These are phyloP conservation scores for Xanthostigma xanthostigma DNA, from an alignment of 2,888 invertebrate species.

Conservation along the genomic window DNA sequence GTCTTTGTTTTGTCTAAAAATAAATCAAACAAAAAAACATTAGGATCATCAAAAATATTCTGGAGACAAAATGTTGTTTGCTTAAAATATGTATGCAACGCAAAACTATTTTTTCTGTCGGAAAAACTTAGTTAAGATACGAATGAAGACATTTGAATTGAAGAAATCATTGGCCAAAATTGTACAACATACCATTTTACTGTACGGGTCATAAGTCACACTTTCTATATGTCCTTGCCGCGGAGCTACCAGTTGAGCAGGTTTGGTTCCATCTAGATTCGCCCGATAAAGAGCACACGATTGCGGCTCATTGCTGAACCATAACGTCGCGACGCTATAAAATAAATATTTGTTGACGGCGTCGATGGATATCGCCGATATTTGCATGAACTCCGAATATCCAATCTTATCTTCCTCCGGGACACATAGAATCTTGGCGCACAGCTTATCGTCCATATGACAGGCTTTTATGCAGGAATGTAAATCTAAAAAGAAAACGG, in stretches of 20 bases:
- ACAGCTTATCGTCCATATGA: slow-evolving; percentile 34
- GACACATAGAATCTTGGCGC: slow-evolving; percentile 37
- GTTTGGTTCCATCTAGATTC: slow-evolving; percentile 35
- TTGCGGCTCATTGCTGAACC: slow-evolving; percentile 28
- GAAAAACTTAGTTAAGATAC: no score
- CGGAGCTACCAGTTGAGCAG: slow-evolving; percentile 25
- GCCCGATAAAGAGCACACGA: slow-evolving; percentile 34
- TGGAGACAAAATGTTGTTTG: no score
- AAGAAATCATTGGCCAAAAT: no score
- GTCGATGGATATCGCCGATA: slow-evolving; percentile 48
- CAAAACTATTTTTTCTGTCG: no score
- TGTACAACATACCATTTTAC: no score
- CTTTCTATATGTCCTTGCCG: no score
- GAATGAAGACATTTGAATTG: no score
- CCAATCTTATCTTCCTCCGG: slow-evolving; percentile 18
- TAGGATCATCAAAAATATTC: no score
- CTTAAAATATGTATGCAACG: no score
- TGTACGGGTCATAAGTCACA: no score
- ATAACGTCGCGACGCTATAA: slow-evolving; percentile 34
- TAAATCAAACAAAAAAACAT: no score
- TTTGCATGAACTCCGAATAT: slow-evolving; percentile 23
- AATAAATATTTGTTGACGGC: slow-evolving; percentile 41
- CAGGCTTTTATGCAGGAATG: slow-evolving; percentile 34
- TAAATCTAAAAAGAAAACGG: background rate
- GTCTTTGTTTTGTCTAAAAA: no score